Percentiles rank a stretch among this genome's conserved stretches.
Conservation (phyloP, 2,888 invertebrate genomes). For the Alloplasta piceator region DNA sequence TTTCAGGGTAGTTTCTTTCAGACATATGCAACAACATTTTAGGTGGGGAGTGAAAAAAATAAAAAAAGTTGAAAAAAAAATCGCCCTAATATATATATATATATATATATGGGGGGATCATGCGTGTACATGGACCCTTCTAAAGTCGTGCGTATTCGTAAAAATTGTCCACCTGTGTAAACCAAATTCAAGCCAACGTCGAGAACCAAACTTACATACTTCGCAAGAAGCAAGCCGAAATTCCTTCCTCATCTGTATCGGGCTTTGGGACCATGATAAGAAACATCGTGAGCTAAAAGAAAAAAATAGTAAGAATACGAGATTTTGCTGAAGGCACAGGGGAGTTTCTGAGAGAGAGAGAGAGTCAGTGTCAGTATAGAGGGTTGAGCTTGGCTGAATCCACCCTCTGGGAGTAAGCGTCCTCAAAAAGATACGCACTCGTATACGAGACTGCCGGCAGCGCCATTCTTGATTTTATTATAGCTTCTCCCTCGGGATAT, state of each 20-base stretch:
- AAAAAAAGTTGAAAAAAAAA: no score
- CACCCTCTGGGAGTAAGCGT: conserved; percentile 57
- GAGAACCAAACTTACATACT: not conserved
- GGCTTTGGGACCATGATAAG: conserved; percentile 17
- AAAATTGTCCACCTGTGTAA: not conserved
- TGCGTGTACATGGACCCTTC: no score
- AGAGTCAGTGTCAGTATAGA: conserved; percentile 55
- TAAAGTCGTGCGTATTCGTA: not conserved
- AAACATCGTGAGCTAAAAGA: conserved; percentile 19
- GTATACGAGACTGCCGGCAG: conserved; percentile 57
- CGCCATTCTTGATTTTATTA: conserved; percentile 66
- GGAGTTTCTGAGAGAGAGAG: conserved; percentile 8
- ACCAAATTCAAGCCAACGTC: not conserved
- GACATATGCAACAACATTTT: no score
- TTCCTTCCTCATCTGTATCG: conserved; percentile 22
- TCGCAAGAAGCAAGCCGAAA: not conserved
- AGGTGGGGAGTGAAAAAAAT: no score
- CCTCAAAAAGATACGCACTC: conserved; percentile 63
- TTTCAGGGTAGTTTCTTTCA: no score
- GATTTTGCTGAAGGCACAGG: conserved; percentile 29
- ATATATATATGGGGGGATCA: no score
- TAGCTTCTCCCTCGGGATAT: conserved; percentile 48
- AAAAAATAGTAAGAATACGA: conserved; percentile 17
- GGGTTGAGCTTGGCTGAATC: conserved; percentile 55
- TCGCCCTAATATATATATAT: no score